Evolutionary conservation across 64 coral and sea anemone species (phyloP).

Genomic region (Anthopleura sola): DNA sequence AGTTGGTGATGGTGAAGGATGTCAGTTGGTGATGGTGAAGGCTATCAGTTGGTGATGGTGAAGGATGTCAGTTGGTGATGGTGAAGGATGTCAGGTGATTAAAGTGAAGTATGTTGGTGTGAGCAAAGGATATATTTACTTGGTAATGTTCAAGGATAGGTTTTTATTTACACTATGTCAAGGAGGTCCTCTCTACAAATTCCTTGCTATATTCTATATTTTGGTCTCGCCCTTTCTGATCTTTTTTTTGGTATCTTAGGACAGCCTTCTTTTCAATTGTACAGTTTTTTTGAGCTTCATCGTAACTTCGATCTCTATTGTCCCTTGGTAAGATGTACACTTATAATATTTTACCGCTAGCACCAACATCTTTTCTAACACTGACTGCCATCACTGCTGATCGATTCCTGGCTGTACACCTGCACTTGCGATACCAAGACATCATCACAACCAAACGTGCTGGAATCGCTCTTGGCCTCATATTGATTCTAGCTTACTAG

Average conservation of each 20-base stretch:
- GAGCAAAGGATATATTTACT: too few species aligned
- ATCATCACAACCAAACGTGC: neutral
- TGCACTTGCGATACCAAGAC: slow-evolving; percentile 6
- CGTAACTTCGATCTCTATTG: neutral
- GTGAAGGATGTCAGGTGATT: too few species aligned
- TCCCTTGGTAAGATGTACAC: neutral
- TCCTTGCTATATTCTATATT: neutral
- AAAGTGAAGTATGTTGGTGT: too few species aligned
- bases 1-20: too few species aligned
- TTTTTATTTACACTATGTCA: too few species aligned
- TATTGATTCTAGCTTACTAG: too few species aligned
- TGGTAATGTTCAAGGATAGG: too few species aligned
- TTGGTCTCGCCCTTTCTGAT: neutral
- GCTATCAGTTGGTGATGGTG: too few species aligned
- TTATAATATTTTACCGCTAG: neutral
- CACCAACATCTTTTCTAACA: neutral
- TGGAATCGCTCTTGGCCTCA: slow-evolving; percentile 4
- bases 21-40: too few species aligned
- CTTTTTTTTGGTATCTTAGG: neutral
- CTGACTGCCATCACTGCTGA: slow-evolving; percentile 6
- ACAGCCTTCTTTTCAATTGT: neutral
- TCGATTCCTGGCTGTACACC: neutral
- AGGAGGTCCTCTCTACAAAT: too few species aligned
- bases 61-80: too few species aligned
- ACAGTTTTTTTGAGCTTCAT: neutral